Evolutionary conservation across 2,888 invertebrate genomes (phyloP).

Genomic region (Gonocerus acuteangulatus): DNA sequence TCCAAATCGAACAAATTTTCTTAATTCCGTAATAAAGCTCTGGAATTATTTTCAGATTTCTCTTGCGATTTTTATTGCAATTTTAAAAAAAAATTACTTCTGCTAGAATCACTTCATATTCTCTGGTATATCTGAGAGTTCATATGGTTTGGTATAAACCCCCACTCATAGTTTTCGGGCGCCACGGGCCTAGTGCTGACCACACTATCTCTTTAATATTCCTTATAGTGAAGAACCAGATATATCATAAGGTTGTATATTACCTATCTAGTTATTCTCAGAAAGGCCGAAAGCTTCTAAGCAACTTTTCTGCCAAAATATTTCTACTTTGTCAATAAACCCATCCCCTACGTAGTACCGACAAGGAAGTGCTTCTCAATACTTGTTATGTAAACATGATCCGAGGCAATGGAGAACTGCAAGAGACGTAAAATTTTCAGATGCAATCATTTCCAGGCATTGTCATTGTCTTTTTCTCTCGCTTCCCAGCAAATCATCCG

Average conservation of each 20-base stretch:
- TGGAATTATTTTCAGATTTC: too few species aligned
- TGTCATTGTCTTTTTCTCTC: slow-evolving; percentile 78
- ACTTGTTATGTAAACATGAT: slow-evolving; percentile 89
- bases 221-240: too few species aligned
- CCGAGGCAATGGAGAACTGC: slow-evolving; percentile 82
- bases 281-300: slow-evolving; percentile 73
- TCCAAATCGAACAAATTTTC: too few species aligned
- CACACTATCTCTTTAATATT: too few species aligned
- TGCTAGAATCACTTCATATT: too few species aligned
- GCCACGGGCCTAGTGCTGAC: too few species aligned
- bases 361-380: slow-evolving; percentile 87
- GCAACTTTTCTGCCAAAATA: slow-evolving; percentile 77
- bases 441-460: slow-evolving; percentile 93
- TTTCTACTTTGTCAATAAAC: slow-evolving; percentile 86
- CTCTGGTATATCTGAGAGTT: too few species aligned
- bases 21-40: too few species aligned
- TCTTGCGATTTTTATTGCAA: too few species aligned
- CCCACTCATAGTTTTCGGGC: too few species aligned
- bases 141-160: too few species aligned
- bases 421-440: slow-evolving; percentile 89
- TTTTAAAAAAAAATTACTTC: too few species aligned
- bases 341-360: slow-evolving; percentile 98
- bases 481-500: slow-evolving; percentile 72
- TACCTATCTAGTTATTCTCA: slow-evolving; percentile 91
- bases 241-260: slow-evolving; percentile 97